Conservation (phyloP, 2,797 vertebrate species). For the Artibeus lituratus region DNA sequence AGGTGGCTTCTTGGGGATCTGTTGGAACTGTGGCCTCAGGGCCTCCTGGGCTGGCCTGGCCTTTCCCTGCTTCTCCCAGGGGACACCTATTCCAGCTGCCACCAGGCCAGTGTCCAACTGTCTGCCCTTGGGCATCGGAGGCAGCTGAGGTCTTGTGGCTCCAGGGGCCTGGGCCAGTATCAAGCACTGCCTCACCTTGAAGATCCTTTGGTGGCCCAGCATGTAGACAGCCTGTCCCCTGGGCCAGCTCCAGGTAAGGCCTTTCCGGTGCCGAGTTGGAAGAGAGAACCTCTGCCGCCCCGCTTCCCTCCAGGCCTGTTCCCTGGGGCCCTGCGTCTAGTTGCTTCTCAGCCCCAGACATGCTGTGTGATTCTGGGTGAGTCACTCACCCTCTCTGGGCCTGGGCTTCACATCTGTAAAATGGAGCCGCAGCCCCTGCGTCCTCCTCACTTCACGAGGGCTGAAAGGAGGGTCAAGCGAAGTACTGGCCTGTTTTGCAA, state of each 20-base stretch:
- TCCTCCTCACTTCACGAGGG: background rate
- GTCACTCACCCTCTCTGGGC: background rate
- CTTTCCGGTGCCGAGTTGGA: background rate
- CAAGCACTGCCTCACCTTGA: background rate
- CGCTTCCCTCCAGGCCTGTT: background rate
- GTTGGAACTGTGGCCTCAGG: background rate
- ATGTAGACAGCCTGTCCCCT: background rate
- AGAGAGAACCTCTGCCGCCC: background rate
- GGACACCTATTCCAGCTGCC: background rate
- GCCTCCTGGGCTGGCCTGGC: background rate
- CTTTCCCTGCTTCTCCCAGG: background rate
- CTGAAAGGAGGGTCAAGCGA: background rate
- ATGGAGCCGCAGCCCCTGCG: too few relatives aligned
- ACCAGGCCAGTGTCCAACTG: background rate
- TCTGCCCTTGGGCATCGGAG: background rate
- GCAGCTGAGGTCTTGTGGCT: background rate
- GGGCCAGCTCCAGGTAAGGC: background rate
- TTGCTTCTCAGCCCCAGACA: accelerated
- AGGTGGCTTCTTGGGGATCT: background rate
- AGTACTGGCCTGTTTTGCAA: background rate
- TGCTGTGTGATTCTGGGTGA: background rate
- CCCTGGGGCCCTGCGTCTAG: background rate
- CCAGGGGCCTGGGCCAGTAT: background rate
- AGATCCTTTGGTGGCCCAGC: background rate
- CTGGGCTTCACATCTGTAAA: background rate